phyloP scores from a whole-genome alignment of 2,797 vertebrate species.

The Bradypodion ventrale region DNA sequence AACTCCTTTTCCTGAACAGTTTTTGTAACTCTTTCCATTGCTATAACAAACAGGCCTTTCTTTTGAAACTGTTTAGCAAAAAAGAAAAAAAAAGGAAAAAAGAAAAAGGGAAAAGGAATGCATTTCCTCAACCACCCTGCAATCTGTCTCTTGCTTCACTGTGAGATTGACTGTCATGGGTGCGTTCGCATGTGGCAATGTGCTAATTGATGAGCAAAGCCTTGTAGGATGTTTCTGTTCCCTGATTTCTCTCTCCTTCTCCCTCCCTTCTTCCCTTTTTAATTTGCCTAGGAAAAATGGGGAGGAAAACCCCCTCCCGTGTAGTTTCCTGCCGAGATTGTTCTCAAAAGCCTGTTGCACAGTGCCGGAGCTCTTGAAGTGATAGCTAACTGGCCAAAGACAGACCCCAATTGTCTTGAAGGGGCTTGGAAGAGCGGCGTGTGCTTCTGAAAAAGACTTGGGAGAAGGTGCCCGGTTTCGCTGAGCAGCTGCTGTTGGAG shows the following conservation, averaged over 20 bases:
- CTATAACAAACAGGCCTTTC: conserved; percentile 54
- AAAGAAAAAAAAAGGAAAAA: no score
- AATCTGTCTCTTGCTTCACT: conserved; percentile 14
- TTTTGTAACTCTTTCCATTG: conserved; percentile 18
- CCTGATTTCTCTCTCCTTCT: conserved; percentile 50
- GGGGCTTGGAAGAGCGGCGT: conserved; percentile 81
- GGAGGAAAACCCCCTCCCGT: conserved; percentile 51
- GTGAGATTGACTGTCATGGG: conserved; percentile 46
- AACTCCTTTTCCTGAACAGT: conserved; percentile 45
- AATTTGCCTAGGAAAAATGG: conserved; percentile 60
- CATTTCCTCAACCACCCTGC: background rate
- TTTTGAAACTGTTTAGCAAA: conserved; percentile 52
- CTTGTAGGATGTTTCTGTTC: conserved; percentile 63
- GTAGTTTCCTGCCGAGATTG: conserved; percentile 73
- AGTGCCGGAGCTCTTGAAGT: conserved; percentile 83
- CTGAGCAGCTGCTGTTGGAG: conserved; percentile 90
- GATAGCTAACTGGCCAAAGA: conserved; percentile 87
- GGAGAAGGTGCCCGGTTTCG: conserved; percentile 81
- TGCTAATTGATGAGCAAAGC: conserved; percentile 53
- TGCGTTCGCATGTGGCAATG: conserved; percentile 46
- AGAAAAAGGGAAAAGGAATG: no score
- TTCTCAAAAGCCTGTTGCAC: conserved; percentile 77
- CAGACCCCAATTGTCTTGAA: conserved; percentile 87
- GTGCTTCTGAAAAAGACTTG: conserved; percentile 86
- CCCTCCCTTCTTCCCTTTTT: conserved; percentile 49